Evolutionary conservation across 2,113 vertebrate genomes (phyloP).

Genomic region (Tragulus kanchil): DNA sequence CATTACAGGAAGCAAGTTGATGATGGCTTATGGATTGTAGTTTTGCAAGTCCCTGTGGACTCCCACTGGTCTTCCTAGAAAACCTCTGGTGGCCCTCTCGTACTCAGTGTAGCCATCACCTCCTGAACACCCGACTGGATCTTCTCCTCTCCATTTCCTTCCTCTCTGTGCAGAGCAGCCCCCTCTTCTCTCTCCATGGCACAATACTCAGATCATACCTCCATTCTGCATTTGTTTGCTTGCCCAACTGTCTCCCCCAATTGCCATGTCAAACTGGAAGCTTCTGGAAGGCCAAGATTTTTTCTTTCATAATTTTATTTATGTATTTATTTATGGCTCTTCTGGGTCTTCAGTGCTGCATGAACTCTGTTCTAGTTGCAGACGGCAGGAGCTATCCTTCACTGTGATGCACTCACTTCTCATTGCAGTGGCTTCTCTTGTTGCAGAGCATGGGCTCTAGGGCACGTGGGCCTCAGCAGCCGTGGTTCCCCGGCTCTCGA

Average conservation of each 20-base stretch:
- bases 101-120: background rate
- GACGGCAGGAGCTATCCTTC: background rate
- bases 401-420: background rate
- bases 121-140: background rate
- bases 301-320: background rate
- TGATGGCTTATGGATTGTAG: background rate
- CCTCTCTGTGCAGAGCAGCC: background rate
- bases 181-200: background rate
- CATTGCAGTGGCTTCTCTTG: background rate
- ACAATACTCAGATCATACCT: background rate
- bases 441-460: background rate
- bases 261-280: background rate
- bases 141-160: background rate
- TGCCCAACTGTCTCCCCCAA: background rate
- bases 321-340: background rate
- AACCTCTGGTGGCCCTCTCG: background rate
- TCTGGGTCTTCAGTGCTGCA: background rate
- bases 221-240: background rate
- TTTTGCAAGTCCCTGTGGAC: background rate
- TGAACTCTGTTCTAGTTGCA: background rate
- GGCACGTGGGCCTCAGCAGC: rapidly evolving
- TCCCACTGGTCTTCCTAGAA: background rate
- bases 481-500: background rate
- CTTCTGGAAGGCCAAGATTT: background rate
- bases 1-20: background rate